Percentiles rank a stretch among this genome's conserved stretches.
Conservation (phyloP, 2,113 vertebrate genomes). For the Indri indri region DNA sequence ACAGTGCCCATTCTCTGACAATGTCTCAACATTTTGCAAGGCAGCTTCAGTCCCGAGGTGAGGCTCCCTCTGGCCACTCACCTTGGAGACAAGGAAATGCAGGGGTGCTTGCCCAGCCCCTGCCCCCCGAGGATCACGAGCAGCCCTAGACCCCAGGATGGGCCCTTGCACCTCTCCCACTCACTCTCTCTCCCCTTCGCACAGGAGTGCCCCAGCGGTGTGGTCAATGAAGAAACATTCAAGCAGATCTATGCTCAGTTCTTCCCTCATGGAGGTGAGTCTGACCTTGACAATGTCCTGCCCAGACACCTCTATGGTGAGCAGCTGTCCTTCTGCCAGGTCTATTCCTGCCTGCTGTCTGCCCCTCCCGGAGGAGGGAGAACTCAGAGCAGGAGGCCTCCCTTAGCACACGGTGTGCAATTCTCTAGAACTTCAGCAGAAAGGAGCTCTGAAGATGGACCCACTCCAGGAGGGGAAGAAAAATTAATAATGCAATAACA, state of each 20-base stretch:
- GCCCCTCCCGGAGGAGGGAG: background rate
- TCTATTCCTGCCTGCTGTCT: background rate
- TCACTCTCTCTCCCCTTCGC: background rate
- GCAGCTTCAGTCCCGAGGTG: background rate
- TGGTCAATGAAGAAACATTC: slow-evolving; percentile 97
- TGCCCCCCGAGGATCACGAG: background rate
- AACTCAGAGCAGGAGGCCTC: background rate
- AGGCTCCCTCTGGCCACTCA: background rate
- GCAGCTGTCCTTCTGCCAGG: background rate
- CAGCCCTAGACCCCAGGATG: background rate
- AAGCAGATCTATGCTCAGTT: slow-evolving; percentile 99
- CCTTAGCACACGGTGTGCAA: background rate
- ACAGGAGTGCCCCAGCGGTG: slow-evolving; percentile 96
- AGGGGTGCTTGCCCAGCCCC: background rate
- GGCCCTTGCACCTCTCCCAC: no score
- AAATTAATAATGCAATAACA: background rate
- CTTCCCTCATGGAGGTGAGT: slow-evolving; percentile 97
- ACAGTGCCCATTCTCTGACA: background rate
- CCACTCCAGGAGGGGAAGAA: background rate
- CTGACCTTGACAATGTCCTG: background rate
- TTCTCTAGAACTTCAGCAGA: background rate
- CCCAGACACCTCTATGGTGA: rapidly evolving
- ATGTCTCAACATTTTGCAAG: background rate
- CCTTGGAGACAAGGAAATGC: background rate
- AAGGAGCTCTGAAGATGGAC: background rate